Percentiles rank a stretch among this genome's conserved stretches.
phyloP scores from a whole-genome alignment of 2,888 invertebrate genomes.

The Aethes cnicana region DNA sequence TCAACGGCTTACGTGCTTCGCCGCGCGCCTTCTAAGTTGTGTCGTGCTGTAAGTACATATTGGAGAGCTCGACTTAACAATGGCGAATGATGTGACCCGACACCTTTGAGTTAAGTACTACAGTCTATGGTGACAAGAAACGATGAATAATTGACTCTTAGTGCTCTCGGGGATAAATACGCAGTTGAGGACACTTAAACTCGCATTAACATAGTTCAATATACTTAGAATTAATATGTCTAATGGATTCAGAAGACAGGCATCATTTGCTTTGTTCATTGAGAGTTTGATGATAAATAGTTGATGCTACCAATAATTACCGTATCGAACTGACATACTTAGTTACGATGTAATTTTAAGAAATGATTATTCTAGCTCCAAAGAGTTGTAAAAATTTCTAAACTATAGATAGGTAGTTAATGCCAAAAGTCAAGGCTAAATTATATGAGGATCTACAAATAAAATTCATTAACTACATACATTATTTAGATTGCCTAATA shows the following conservation, averaged over 20 bases:
- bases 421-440: neutral
- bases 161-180: neutral
- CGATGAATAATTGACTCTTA: neutral
- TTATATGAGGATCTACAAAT: neutral
- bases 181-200: neutral
- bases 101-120: neutral
- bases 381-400: too few relatives aligned
- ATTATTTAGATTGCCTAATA: slow-evolving; percentile 1
- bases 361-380: too few relatives aligned
- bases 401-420: neutral
- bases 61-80: neutral
- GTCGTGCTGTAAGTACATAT: too few relatives aligned
- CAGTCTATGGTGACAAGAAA: neutral
- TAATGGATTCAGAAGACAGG: too few relatives aligned
- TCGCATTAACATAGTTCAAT: neutral
- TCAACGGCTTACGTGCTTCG: too few relatives aligned
- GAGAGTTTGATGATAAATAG: too few relatives aligned
- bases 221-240: too few relatives aligned
- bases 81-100: neutral
- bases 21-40: too few relatives aligned
- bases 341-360: too few relatives aligned
- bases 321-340: too few relatives aligned
- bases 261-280: too few relatives aligned
- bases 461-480: neutral
- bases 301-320: too few relatives aligned